Base-by-base conservation (phyloP, 2,113 vertebrate genomes). In the Lagenorhynchus albirostris region DNA sequence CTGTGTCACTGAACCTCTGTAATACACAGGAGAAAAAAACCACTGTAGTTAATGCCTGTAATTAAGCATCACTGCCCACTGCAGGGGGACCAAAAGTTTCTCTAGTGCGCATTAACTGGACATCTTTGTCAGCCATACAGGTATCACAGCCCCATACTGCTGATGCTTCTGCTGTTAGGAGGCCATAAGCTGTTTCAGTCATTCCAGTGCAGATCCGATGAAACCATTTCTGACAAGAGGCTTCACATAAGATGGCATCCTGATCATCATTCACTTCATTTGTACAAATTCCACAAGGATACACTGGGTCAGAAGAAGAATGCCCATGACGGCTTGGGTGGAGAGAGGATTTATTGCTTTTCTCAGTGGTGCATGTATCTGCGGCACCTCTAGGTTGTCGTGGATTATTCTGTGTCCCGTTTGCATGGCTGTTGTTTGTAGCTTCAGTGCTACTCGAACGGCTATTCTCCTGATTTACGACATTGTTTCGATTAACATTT, bases 211-310 rank as follows among this genome's bases (percentile, higher is more conserved):
- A 99, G 89, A 99, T 84, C 29, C 99, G 98, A 82, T 99, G 99
- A 95, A 99, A 99, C 99, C 99, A 99, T 21, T 99, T 99, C 84
- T 99, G 99, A 95, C 99, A 99, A 8, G 99, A 99, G 18, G 99
- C 99, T 97, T 99, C 99, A 15, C 99, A 99, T 62, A 99, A 95
- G 94, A 99, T 99, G 97, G 99, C 99, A 23, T 99, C 99, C 98
- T 99, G 99, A 96, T 99, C 99, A 76, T 99, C 99, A 0, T 99
- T 99, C 76, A 99, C 99, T 88, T 99, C 99, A 1, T 98, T 98
- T 1, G 99, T 98, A 93, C 99, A 99, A 84, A 99, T 99, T 3
- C 99, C 99, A 77, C 99, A 99, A 0, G 99, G 99, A 88, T 99
- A 99, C 38, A 99, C 96, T 0, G 99, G 99, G 60, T 99, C 99